Conservation (phyloP, 92 coral and sea anemone species). For the Scolanthus callimorphus region DNA sequence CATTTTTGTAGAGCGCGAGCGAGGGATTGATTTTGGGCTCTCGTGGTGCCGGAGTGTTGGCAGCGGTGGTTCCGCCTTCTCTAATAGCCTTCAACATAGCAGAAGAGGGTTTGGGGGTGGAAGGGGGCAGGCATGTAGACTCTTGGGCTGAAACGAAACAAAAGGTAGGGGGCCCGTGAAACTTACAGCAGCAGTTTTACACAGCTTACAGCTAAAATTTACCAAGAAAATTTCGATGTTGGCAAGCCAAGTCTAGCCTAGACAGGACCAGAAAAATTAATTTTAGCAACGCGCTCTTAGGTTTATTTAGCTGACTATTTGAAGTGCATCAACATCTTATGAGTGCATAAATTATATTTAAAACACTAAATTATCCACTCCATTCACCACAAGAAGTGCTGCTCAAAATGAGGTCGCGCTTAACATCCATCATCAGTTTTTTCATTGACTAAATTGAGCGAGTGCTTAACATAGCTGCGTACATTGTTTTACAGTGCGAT, state of each 20-base stretch:
- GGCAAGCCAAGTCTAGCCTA: too few species aligned
- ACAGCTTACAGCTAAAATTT: too few species aligned
- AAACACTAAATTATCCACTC: too few species aligned
- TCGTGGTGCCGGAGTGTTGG: slow-evolving; percentile 34
- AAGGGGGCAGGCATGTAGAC: slow-evolving; percentile 49
- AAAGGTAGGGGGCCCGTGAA: slow-evolving; percentile 18
- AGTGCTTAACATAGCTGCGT: slow-evolving; percentile 1
- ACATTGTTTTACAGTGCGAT: slow-evolving; percentile 7
- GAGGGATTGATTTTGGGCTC: slow-evolving; percentile 59
- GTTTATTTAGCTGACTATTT: too few species aligned
- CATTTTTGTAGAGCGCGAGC: slow-evolving; percentile 39
- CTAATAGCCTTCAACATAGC: slow-evolving; percentile 72
- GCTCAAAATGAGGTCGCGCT: too few species aligned
- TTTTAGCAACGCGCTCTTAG: too few species aligned
- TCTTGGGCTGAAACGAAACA: slow-evolving; percentile 77
- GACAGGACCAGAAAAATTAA: too few species aligned
- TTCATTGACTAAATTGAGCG: not conserved
- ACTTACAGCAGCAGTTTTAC: not conserved
- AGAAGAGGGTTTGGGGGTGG: slow-evolving; percentile 62
- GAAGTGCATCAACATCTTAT: too few species aligned
- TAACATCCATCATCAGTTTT: slow-evolving; percentile 1
- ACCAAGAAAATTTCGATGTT: too few species aligned
- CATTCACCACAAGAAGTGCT: too few species aligned
- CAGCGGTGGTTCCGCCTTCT: slow-evolving; percentile 33
- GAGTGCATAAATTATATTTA: too few species aligned